Percentiles rank a stretch among this genome's conserved stretches.
Evolutionary conservation across 2,797 vertebrate species (phyloP).

Genomic region (Aplochiton taeniatus): DNA sequence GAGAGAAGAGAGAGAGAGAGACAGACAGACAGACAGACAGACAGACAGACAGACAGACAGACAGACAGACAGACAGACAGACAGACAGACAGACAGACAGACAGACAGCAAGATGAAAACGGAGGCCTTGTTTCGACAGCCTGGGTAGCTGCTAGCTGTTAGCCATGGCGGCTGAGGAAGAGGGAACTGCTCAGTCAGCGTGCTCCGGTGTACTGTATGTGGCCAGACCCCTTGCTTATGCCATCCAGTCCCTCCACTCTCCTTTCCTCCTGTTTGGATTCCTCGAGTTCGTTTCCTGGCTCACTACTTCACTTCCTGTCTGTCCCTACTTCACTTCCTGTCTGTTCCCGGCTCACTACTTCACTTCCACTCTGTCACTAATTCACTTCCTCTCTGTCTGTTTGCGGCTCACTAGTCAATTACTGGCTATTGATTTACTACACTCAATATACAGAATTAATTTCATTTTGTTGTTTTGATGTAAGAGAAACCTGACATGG

Average conservation of each 20-base stretch:
- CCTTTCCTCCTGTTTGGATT: slow-evolving; percentile 47
- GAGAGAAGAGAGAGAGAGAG: too few relatives aligned
- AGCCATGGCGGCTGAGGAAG: slow-evolving; percentile 60
- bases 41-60: too few relatives aligned
- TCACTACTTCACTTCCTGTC: not conserved
- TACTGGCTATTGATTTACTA: slow-evolving; percentile 6
- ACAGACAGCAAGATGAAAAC: too few relatives aligned
- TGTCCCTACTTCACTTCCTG: slow-evolving; percentile 51
- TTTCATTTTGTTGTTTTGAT: not conserved
- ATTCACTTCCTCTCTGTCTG: slow-evolving; percentile 21
- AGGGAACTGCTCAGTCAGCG: slow-evolving; percentile 58
- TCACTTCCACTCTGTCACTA: slow-evolving; percentile 29
- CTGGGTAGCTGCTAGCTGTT: slow-evolving; percentile 56
- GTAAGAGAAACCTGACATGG: not conserved
- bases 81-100: too few relatives aligned
- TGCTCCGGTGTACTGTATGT: slow-evolving; percentile 56
- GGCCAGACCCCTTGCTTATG: slow-evolving; percentile 58
- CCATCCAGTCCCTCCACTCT: not conserved
- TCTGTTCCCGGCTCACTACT: slow-evolving; percentile 23
- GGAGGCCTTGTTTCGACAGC: too few relatives aligned
- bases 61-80: too few relatives aligned
- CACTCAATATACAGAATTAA: not conserved
- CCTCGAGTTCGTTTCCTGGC: slow-evolving; percentile 53
- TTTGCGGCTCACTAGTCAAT: slow-evolving; percentile 11
- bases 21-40: too few relatives aligned